Evolutionary conservation across 2,888 invertebrate species (phyloP), one percentile per base, ranked within the genome.

Genomic region (Aproaerema taeniolella): DNA sequence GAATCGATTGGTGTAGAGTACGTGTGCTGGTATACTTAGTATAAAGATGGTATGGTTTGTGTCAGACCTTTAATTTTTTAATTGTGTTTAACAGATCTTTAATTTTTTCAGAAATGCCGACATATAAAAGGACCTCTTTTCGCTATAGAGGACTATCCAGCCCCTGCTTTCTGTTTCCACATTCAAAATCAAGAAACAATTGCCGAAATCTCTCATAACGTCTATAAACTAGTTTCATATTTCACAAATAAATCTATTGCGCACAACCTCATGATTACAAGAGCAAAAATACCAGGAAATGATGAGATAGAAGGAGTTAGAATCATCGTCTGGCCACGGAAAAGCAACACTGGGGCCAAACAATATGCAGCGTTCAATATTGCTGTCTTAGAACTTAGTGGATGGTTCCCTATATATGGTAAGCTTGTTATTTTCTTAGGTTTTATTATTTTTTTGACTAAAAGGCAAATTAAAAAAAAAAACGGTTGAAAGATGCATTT

Each of bases 331-430:
- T 94, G 91, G 88, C 90, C 90, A 0, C 87, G 94, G 40, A 88
- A 83, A 45, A 80, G 88, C 16, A 82, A 76, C 31, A 73, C 65
- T 24, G 89, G 89, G 0, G 65, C 79, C 1, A 94, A 93, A 62
- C 80, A 89, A 41, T 61, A 88, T 10, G 63, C 58, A 1, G 81
- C 76, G 1, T 90, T 93, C 41, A 90, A 92, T 79, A 88, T 93
- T 8, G 95, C 93, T n/a, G 88, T 91, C 16, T 91, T 91, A 53
- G 95, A 95, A 67, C 64, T 95, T 0, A 91, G 91, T 57, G 95
- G 95, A 2, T 94, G 92, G 76, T 81, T 95, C 40, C 88, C 92
- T 0, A 76, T 94, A 2, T 91, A 89, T 72, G 83, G 92, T 92
- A 70, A 87, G 79, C n/a, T 26, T 9, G 26, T 20, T 6, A 20